Conservation (phyloP, 1,140 invertebrate genomes). For the Sipha flava region DNA sequence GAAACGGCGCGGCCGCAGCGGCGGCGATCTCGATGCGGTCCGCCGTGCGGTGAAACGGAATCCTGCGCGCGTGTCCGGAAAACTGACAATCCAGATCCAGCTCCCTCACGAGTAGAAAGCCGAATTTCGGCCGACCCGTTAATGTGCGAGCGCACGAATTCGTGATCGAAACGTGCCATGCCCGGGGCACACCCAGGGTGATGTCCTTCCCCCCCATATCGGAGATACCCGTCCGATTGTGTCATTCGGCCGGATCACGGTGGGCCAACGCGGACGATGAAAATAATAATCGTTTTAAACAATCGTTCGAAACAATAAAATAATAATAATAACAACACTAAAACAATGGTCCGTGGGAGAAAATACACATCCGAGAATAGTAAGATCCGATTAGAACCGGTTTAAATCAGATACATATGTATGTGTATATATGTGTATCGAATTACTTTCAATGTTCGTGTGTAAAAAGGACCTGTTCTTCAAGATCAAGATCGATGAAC, state of each 20-base stretch:
- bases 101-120: neutral
- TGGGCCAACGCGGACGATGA: neutral
- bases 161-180: neutral
- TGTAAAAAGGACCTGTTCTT: conserved; percentile 25
- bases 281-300: neutral
- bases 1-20: no score
- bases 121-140: neutral
- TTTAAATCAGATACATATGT: conserved; percentile 5
- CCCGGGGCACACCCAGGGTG: neutral
- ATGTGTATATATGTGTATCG: neutral
- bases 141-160: neutral
- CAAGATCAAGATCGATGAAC: conserved; percentile 29
- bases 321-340: neutral
- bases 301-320: neutral
- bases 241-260: neutral
- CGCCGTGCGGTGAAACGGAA: no score
- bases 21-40: no score
- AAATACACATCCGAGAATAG: neutral
- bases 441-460: conserved; percentile 25
- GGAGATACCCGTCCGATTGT: no score
- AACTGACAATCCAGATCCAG: neutral
- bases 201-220: neutral
- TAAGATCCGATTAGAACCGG: conserved; percentile 27
- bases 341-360: neutral
- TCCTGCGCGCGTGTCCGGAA: no score